These are phyloP conservation scores for Caracal caracal DNA, from an alignment of 2,113 vertebrate genomes.

Conservation along the genomic window DNA sequence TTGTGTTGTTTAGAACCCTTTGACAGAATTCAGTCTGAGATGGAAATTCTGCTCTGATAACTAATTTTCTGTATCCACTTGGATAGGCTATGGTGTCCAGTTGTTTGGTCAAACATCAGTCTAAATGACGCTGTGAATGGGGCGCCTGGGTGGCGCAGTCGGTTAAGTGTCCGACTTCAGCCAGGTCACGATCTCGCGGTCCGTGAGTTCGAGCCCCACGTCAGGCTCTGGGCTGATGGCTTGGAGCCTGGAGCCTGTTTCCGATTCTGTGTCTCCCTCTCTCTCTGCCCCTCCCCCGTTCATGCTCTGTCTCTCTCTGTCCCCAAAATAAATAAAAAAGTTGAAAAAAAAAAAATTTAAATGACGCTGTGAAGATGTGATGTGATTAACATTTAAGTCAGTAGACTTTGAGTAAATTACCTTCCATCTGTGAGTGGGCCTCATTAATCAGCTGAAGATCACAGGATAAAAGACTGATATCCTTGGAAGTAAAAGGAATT, in stretches of 20 bases:
- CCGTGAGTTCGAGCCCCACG: too few relatives aligned
- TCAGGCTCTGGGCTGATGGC: too few relatives aligned
- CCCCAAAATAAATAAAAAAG: too few relatives aligned
- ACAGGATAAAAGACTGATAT: background rate
- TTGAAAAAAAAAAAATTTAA: too few relatives aligned
- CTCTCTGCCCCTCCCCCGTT: too few relatives aligned
- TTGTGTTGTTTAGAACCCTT: background rate
- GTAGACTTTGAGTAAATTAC: background rate
- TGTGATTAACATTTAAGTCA: background rate
- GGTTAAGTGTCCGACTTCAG: too few relatives aligned
- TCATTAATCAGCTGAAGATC: background rate
- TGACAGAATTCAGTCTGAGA: background rate
- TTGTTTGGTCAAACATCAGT: background rate
- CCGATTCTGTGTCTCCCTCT: too few relatives aligned
- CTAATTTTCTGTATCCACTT: background rate
- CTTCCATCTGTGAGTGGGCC: background rate
- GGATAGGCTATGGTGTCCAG: background rate
- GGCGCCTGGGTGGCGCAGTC: too few relatives aligned
- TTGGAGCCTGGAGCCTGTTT: too few relatives aligned
- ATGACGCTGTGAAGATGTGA: background rate
- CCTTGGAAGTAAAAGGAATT: background rate
- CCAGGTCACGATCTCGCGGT: too few relatives aligned
- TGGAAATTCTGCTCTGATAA: background rate
- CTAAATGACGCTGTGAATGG: background rate
- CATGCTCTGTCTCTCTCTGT: too few relatives aligned